These are phyloP conservation scores for Ernsta delagoae DNA, from an alignment of 2,888 invertebrate genomes.

Conservation along the genomic window DNA sequence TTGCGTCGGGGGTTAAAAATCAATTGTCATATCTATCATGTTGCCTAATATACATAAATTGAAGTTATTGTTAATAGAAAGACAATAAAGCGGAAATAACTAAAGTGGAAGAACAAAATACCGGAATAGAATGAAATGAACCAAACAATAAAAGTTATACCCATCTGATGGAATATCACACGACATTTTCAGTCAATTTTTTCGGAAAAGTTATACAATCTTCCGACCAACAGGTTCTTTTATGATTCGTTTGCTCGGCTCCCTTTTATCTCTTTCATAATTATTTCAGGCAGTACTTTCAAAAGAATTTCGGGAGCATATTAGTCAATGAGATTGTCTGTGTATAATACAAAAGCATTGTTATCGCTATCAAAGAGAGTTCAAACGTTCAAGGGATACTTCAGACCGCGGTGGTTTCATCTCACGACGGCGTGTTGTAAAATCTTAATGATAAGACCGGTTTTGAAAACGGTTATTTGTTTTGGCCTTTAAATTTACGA, in stretches of 20 bases:
- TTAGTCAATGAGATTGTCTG: conserved; percentile 25
- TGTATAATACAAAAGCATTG: conserved; percentile 19
- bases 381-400: conserved; percentile 2
- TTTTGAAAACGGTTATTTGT: too few species aligned
- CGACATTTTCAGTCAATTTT: not conserved
- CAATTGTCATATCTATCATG: too few species aligned
- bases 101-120: not conserved
- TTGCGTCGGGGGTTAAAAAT: too few species aligned
- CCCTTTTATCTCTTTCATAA: conserved; percentile 10
- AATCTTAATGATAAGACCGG: too few species aligned
- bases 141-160: not conserved
- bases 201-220: conserved; percentile 7
- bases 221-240: conserved; percentile 8
- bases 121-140: not conserved
- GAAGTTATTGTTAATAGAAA: too few species aligned
- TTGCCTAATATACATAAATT: too few species aligned
- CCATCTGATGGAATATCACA: not conserved
- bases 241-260: conserved; percentile 5
- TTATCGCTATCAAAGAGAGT: conserved; percentile 11
- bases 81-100: not conserved
- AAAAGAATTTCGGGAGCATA: conserved; percentile 25
- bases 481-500: too few species aligned
- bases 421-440: not conserved
- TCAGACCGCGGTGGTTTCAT: not conserved
- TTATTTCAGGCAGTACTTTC: conserved; percentile 18